Evolutionary conservation across 2,113 vertebrate genomes (phyloP), one percentile per base, ranked within the genome.

Genomic region (Pygoscelis adeliae): DNA sequence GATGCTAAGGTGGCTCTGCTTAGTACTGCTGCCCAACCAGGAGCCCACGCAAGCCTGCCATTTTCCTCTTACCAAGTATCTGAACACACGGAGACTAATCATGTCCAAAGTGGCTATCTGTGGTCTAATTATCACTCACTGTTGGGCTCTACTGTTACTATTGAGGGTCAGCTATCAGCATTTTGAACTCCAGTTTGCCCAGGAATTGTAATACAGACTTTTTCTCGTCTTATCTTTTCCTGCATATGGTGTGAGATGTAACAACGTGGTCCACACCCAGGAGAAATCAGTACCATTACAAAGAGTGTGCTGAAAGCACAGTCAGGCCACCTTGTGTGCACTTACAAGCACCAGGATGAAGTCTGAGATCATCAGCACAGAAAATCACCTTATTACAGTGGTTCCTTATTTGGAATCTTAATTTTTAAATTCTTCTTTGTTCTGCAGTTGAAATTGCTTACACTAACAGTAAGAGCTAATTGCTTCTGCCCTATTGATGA

Each of bases 81-180:
- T 40, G 65, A 83, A 83, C 62, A 56, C 6, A 38, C 0, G 0
- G 7, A 27, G 1, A 1, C 38, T 87, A 63, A 40, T 91, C 22
- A 29, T 42, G 25, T 53, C 38, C 38, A 52, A 78, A 89, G 50
- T 36, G 20, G 26, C 21, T 74, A 10, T 55, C 78, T 67, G 21
- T n/a, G 7, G 23, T 40, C 42, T 66, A 87, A 38, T 42, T 83
- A 83, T 70, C 19, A 12, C 42, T 83, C 21, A 6, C 13, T 25
- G 12, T 29, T 90, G 47, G 44, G 73, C 11, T 18, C 73, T 13
- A 69, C 15, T 44, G 13, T 34, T 73, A 62, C 22, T 81, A 12
- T 3, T 58, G 70, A 70, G 30, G 6, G 18, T 53, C 13, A 53
- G 20, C 44, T 76, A 29, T 58, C 2, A 20, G 21, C 16, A 63